Conservation (phyloP, 2,888 invertebrate genomes). For the Beris chalybata region DNA sequence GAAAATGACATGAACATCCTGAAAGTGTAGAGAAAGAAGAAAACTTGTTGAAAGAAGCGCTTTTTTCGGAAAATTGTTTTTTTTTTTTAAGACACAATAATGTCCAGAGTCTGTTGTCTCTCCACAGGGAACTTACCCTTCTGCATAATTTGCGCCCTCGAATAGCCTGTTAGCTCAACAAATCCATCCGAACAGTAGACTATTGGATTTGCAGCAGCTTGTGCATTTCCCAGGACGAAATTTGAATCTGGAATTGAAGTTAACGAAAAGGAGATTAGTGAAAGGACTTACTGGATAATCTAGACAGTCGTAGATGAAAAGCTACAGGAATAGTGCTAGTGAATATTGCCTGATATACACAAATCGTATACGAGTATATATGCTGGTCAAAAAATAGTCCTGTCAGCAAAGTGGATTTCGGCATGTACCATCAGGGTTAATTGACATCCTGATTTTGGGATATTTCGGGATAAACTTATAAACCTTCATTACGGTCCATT, state of each 20-base stretch:
- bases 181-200: conserved; percentile 96
- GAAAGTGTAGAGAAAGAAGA: conserved; percentile 25
- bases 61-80: not conserved
- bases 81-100: not conserved
- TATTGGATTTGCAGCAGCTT: conserved; percentile 86
- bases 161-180: conserved; percentile 92
- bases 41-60: not conserved
- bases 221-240: conserved; percentile 94
- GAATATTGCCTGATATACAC: not conserved
- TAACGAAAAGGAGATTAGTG: conserved; percentile 20
- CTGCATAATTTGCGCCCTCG: conserved; percentile 95
- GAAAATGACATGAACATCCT: conserved; percentile 90
- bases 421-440: conserved; percentile 18
- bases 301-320: not conserved
- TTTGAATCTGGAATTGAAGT: conserved; percentile 77
- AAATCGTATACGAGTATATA: conserved; percentile 3
- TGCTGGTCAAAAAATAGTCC: not conserved
- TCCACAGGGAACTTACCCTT: conserved; percentile 61
- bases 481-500: conserved; percentile 26
- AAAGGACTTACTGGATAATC: not conserved
- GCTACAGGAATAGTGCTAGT: too few relatives aligned
- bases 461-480: conserved; percentile 21
- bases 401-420: conserved; percentile 19
- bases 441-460: conserved; percentile 27
- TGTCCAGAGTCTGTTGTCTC: not conserved